Conservation (phyloP, 2,113 vertebrate species). For the Falcunculus frontatus region DNA sequence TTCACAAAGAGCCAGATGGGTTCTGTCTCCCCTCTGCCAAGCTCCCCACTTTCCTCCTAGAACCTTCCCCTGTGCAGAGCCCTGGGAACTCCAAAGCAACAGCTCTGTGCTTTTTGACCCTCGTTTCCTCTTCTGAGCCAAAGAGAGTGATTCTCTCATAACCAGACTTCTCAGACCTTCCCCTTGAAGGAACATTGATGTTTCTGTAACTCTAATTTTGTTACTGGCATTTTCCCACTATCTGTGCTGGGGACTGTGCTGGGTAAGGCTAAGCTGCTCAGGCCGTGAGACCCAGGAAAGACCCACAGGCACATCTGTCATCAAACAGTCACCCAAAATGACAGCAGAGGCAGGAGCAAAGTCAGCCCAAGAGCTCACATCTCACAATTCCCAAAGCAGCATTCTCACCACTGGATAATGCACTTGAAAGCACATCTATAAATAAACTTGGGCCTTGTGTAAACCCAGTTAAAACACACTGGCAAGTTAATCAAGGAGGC, state of each 20-base stretch:
- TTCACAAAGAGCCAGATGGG: not conserved
- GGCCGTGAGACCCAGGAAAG: not conserved
- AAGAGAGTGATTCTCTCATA: not conserved
- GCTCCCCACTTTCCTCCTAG: not conserved
- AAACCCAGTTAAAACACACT: slow-evolving; percentile 24
- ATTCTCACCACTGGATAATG: not conserved
- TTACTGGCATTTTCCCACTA: not conserved
- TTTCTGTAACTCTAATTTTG: not conserved
- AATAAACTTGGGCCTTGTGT: not conserved
- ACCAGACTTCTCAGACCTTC: not conserved
- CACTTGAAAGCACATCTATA: not conserved
- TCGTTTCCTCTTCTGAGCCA: not conserved
- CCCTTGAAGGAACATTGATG: not conserved
- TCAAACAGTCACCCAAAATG: not conserved
- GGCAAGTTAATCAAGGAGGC: slow-evolving; percentile 8
- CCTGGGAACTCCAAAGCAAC: not conserved
- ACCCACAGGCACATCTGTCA: not conserved
- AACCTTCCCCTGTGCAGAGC: not conserved
- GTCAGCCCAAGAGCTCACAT: not conserved
- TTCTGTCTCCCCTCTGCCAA: not conserved
- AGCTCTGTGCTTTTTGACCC: not conserved
- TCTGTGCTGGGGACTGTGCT: fast-evolving
- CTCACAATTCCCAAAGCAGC: fast-evolving
- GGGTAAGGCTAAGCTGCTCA: not conserved
- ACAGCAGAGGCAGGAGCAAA: not conserved